Percentiles rank a stretch among this genome's conserved stretches.
Evolutionary conservation across 2,888 invertebrate genomes (phyloP).

Genomic region (Amphiduros pacificus): DNA sequence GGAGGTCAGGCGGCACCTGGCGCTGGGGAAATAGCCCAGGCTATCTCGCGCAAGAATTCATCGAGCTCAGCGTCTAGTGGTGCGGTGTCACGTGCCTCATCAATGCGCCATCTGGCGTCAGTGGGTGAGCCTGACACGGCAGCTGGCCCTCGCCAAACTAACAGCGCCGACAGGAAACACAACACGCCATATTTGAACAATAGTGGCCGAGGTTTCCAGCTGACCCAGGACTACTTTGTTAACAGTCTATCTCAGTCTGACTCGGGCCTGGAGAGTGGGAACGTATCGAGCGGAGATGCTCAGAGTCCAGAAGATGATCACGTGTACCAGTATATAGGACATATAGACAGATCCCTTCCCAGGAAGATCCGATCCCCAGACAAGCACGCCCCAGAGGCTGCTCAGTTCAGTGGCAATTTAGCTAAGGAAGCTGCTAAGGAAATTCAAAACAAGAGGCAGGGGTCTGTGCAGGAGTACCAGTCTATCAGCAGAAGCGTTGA

Average conservation of each 20-base stretch:
- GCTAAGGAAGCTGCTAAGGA: too few species aligned
- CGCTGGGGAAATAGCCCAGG: not conserved
- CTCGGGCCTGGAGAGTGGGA: too few species aligned
- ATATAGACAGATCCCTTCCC: not conserved
- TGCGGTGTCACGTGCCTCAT: not conserved
- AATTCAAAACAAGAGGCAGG: too few species aligned
- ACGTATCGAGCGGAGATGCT: too few species aligned
- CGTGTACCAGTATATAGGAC: slow-evolving; percentile 12
- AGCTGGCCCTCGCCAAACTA: not conserved
- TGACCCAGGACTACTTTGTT: slow-evolving; percentile 23
- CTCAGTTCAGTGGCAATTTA: too few species aligned
- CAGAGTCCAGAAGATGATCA: not conserved
- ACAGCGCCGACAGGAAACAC: not conserved
- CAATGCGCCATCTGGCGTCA: not conserved
- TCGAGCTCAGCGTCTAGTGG: not conserved
- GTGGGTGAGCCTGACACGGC: not conserved
- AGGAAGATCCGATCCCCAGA: too few species aligned
- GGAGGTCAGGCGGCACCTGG: not conserved
- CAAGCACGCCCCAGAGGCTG: too few species aligned
- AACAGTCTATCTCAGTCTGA: too few species aligned
- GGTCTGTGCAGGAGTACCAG: too few species aligned
- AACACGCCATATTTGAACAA: not conserved
- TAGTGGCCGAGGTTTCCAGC: slow-evolving; percentile 6
- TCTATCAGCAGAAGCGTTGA: not conserved
- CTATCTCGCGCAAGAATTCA: not conserved